Evolutionary conservation across 2,113 vertebrate species (phyloP).

Genomic region (Macaca nemestrina): DNA sequence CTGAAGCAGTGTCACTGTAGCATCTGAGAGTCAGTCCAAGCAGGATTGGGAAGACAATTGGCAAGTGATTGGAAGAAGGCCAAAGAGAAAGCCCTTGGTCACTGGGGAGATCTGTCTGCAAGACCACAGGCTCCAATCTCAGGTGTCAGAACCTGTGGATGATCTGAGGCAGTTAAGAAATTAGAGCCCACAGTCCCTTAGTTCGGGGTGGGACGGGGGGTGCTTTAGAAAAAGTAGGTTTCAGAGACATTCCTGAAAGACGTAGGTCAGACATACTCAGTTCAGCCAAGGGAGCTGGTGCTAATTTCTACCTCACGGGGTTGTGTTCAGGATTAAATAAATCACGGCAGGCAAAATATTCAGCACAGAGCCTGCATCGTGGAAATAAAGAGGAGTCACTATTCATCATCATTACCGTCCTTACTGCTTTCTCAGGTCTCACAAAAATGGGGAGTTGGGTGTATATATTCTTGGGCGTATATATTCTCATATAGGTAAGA

Average conservation of each 20-base stretch:
- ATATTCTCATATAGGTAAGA: no score
- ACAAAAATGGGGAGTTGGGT: background rate
- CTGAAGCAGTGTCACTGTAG: background rate
- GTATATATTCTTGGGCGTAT: no score
- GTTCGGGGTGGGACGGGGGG: accelerated
- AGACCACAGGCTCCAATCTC: background rate
- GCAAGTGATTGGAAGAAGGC: background rate
- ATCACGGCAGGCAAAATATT: background rate
- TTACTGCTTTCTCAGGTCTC: background rate
- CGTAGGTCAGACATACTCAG: background rate
- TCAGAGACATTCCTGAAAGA: background rate
- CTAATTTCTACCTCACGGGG: background rate
- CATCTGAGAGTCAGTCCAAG: background rate
- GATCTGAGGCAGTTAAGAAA: background rate
- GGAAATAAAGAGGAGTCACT: background rate
- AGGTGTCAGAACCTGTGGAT: background rate
- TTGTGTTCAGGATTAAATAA: background rate
- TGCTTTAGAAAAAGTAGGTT: background rate
- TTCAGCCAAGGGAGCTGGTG: background rate
- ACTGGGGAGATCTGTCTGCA: background rate
- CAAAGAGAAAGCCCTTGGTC: background rate
- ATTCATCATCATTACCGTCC: background rate
- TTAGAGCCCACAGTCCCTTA: background rate
- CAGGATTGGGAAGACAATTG: background rate
- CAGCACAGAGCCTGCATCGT: background rate